phyloP scores from a whole-genome alignment of 2,888 invertebrate genomes.

The Euspilapteryx auroguttella region DNA sequence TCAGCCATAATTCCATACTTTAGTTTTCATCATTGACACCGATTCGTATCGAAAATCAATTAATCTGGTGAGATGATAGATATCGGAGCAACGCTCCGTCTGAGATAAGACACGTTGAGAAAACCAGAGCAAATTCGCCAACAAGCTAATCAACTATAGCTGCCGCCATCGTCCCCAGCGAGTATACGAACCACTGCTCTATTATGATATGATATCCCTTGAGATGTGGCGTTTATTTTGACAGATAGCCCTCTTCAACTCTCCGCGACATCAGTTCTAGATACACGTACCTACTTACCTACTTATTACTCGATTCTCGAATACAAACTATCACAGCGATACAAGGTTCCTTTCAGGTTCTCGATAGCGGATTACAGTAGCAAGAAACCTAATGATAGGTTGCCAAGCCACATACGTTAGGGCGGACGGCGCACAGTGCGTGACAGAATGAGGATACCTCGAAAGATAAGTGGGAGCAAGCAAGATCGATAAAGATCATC shows the following conservation, averaged over 20 bases:
- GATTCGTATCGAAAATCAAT: conserved; percentile 24
- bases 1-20: conserved; percentile 4
- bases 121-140: conserved; percentile 27
- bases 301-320: too few species aligned
- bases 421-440: conserved; percentile 9
- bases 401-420: too few species aligned
- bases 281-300: too few species aligned
- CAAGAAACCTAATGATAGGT: too few species aligned
- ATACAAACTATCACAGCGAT: conserved; percentile 19
- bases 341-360: conserved; percentile 1
- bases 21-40: conserved; percentile 14
- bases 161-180: conserved; percentile 11
- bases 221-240: too few species aligned
- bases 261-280: too few species aligned
- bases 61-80: conserved; percentile 25
- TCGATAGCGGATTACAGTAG: too few species aligned
- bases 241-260: too few species aligned
- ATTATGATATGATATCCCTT: conserved; percentile 24
- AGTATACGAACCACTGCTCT: conserved; percentile 7
- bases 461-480: background rate
- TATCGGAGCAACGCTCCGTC: conserved; percentile 14
- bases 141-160: conserved; percentile 28
- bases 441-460: conserved; percentile 26
- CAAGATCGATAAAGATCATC: background rate
- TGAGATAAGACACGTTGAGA: conserved; percentile 36